A percentile compares a stretch with the other conserved stretches of the same genome.
Conservation (phyloP, 1,140 invertebrate species). For the Paraescarpia echinospica region DNA sequence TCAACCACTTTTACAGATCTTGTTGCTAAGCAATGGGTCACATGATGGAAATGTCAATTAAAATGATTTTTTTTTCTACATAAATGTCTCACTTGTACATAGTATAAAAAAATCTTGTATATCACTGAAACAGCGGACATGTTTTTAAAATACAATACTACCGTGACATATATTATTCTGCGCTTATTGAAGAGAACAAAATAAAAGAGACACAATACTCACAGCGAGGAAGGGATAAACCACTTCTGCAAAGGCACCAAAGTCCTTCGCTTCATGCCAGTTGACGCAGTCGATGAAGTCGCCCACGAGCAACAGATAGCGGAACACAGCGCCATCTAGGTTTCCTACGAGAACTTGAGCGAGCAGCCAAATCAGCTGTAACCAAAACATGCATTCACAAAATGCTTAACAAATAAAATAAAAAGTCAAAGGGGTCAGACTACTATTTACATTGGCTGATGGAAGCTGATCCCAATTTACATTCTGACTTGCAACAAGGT, state of each 20-base stretch:
- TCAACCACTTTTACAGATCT: too few species aligned
- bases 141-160: too few species aligned
- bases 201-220: conserved; percentile 15
- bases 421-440: neutral
- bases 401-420: conserved; percentile 1
- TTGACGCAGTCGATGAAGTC: conserved; percentile 50
- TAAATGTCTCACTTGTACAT: too few species aligned
- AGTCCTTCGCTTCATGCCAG: conserved; percentile 54
- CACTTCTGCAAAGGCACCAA: conserved; percentile 49
- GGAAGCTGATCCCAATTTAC: neutral
- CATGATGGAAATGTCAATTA: too few species aligned
- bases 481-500: neutral
- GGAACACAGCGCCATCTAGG: conserved; percentile 49
- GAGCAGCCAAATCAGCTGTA: conserved; percentile 49
- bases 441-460: neutral
- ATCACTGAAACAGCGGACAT: too few species aligned
- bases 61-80: too few species aligned
- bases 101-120: too few species aligned
- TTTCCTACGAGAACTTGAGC: conserved; percentile 51
- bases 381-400: neutral
- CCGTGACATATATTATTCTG: too few species aligned
- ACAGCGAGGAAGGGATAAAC: conserved; percentile 53
- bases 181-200: neutral
- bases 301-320: conserved; percentile 49
- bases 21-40: too few species aligned